Base-by-base conservation (phyloP, 2,888 invertebrate genomes). In the Cheilosia variabilis region DNA sequence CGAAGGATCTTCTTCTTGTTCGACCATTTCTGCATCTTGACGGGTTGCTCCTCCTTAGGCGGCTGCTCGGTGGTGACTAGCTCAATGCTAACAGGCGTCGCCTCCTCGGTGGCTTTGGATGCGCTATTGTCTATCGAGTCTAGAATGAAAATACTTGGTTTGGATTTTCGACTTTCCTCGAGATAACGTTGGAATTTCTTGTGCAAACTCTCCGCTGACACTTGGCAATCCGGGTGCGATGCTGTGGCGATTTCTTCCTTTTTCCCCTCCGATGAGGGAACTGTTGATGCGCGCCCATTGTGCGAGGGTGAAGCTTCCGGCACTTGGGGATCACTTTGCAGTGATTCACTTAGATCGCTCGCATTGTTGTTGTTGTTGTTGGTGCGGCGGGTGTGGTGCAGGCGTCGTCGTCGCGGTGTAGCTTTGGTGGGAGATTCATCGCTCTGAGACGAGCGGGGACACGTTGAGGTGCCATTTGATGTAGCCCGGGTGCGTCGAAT, bases 101-200 rank as follows among this genome's bases (percentile, higher is more conserved):
- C 4, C 27, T 15, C 58, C 4, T 50, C 65, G 9, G 34, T 41
- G 0, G 45, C 9, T 52, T 81, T 86, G 17, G 60, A 60, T 37
- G 41, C 55, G 50, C 19, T 57, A 34, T 45, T 89, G 22, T 86
- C 86, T 55, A 89, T 77, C 1, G 90, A 87, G 73, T 92, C 87
- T 6, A 91, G 89, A 75, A 91, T 92, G 72, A 89, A 92, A 50
- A 91, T 91, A 45, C 89, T 89, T 0, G 91, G 91, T 66, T 91
- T 90, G 3, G 89, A 77, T 80, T 90, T 89, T 10, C 91, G 91
- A 19, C 91, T 89, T 58, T 89, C 88, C 2, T 89, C 89, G 80
- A 91, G 87, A n/a, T 90, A 90, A 52, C 87, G 87, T 87, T 89
- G 89, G 17, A 89, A 86, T 77, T 88, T 87, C 19, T 78, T 41